Percentiles rank a stretch among this genome's conserved stretches.
Conservation (phyloP, 2,888 invertebrate genomes). For the Xylocampa areola region DNA sequence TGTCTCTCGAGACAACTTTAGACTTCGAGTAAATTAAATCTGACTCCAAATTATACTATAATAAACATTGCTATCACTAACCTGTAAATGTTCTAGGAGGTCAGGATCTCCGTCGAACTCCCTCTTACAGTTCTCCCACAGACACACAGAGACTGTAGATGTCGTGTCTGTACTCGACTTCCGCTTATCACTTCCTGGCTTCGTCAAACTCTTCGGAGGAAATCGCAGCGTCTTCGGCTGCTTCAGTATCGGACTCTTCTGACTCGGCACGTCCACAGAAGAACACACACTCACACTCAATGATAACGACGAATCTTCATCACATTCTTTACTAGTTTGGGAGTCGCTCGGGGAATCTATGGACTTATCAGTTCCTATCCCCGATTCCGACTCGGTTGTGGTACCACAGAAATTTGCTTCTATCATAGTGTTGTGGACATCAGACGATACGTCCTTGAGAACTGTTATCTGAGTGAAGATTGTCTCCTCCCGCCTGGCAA, state of each 20-base stretch:
- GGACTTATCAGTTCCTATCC: slow-evolving; percentile 86
- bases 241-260: slow-evolving; percentile 94
- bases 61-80: too few species aligned
- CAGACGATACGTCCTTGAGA: slow-evolving; percentile 84
- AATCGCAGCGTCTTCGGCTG: slow-evolving; percentile 95
- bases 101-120: slow-evolving; percentile 94
- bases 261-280: slow-evolving; percentile 80
- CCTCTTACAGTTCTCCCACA: slow-evolving; percentile 95
- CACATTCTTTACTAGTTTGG: slow-evolving; percentile 85
- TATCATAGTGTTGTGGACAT: slow-evolving; percentile 83
- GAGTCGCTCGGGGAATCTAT: slow-evolving; percentile 87
- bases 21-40: too few species aligned
- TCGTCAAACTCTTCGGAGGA: slow-evolving; percentile 90
- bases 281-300: slow-evolving; percentile 84
- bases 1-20: too few species aligned
- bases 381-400: slow-evolving; percentile 85
- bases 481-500: slow-evolving; percentile 82
- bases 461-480: slow-evolving; percentile 87
- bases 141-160: slow-evolving; percentile 90
- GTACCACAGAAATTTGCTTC: slow-evolving; percentile 83
- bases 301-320: slow-evolving; percentile 84
- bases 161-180: slow-evolving; percentile 84
- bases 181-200: slow-evolving; percentile 74
- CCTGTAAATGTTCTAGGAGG: slow-evolving; percentile 96
- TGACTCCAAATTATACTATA: too few species aligned